Conservation (phyloP, 2,113 vertebrate genomes). For the Lycocorax pyrrhopterus region DNA sequence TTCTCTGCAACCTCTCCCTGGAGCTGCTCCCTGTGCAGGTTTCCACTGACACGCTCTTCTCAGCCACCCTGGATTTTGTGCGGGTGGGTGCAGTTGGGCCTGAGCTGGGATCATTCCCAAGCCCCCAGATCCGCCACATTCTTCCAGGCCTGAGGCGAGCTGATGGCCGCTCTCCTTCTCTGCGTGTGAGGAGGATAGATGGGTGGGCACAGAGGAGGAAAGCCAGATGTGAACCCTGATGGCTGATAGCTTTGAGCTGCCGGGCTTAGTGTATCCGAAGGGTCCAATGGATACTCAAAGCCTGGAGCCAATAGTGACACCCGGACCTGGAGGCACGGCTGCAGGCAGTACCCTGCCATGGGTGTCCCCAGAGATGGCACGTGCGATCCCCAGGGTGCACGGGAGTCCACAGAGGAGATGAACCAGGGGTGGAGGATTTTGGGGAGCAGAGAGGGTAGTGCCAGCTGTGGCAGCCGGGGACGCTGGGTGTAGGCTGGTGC, state of each 20-base stretch:
- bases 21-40: background rate
- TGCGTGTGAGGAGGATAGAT: background rate
- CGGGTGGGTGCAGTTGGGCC: rapidly evolving
- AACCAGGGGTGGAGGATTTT: background rate
- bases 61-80: background rate
- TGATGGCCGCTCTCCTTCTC: background rate
- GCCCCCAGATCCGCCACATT: rapidly evolving
- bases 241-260: background rate
- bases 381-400: rapidly evolving
- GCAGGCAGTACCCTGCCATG: background rate
- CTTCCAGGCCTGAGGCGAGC: background rate
- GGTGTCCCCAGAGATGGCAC: background rate
- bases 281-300: background rate
- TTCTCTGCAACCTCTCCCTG: background rate
- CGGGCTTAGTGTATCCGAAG: rapidly evolving
- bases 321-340: background rate
- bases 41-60: background rate
- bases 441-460: rapidly evolving
- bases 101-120: background rate
- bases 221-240: background rate
- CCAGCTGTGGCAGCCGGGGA: rapidly evolving
- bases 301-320: rapidly evolving
- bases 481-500: rapidly evolving
- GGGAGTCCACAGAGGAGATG: background rate
- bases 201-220: background rate